Evolutionary conservation across 2,888 invertebrate genomes (phyloP), one percentile per base, ranked within the genome.

Genomic region (Drosophila leonis): DNA sequence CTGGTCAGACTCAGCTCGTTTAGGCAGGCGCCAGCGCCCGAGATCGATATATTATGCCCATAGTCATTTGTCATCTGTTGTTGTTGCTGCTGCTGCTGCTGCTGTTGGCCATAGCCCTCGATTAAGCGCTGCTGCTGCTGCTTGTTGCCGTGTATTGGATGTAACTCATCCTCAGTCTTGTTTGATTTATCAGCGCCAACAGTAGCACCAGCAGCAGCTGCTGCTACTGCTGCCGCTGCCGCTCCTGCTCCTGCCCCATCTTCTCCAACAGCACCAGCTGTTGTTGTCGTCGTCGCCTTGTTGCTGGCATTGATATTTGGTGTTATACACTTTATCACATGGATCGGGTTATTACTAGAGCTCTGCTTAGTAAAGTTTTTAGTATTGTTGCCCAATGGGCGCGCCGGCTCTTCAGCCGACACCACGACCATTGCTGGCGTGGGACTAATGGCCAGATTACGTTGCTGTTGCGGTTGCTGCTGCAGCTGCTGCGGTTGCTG

Each of bases 161-260:
- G 88, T 76, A 75, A 65, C 72, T 89, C 80, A 84, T 93, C 93
- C 80, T 93, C 96, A 94, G 95, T 96, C 94, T 95, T 91, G 81
- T 90, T 95, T 90, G 95, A 95, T 92, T 95, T 95, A 94, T 96
- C 96, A 74, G 60, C 65, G 69, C 54, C 65, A 74, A 67, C 62
- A 62, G 46, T 63, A 66, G 57, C 24, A 35, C 24, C 29, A 49
- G 18, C 31, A 33, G 49, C 13, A 33, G 48, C 33, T 6, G 49
- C 10, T 6, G 29, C n/a, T 8, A 4, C 12, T 37, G 37, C n/a
- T 31, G 7, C 48, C 18, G 31, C 31, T 49, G 18, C 29, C 18
- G 31, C 31, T 48, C n/a, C 55, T 65, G 69, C 59, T 55, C 74
- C 48, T 31, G 48, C 24, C 35, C 33, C 52, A 56, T 76, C 35